Conservation (phyloP, 2,113 vertebrate species). For the Columba janthina region DNA sequence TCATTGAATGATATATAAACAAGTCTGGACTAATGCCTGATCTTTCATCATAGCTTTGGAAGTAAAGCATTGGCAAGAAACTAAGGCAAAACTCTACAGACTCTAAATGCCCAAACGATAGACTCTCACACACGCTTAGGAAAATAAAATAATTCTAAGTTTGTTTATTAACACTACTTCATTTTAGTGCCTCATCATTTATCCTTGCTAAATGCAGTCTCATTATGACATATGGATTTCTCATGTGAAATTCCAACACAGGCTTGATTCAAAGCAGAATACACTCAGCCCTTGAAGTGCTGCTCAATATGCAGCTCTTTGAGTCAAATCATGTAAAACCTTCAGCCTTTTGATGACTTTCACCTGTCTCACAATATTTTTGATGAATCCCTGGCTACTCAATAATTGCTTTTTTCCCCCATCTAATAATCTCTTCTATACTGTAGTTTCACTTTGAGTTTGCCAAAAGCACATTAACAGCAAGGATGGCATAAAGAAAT, state of each 20-base stretch:
- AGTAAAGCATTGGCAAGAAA: conserved; percentile 27
- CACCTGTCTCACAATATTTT: conserved; percentile 11
- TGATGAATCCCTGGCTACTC: not conserved
- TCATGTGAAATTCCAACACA: conserved; percentile 16
- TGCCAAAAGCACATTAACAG: not conserved
- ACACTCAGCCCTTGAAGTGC: not conserved
- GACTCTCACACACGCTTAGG: not conserved
- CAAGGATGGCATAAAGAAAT: not conserved
- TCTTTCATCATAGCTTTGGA: not conserved
- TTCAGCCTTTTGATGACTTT: conserved; percentile 31
- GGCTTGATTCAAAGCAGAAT: conserved; percentile 59
- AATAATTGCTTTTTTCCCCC: not conserved
- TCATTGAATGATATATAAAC: conserved; percentile 2
- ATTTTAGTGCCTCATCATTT: not conserved
- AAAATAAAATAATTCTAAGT: not conserved
- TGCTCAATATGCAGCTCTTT: conserved; percentile 1
- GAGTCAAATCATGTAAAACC: conserved; percentile 17
- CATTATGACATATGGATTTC: conserved; percentile 16
- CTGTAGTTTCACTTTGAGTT: not conserved
- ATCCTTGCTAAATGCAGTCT: not conserved
- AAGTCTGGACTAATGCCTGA: not conserved
- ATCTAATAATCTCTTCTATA: not conserved
- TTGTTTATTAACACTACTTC: not conserved
- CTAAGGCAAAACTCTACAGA: conserved; percentile 2
- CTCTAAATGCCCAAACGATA: not conserved